A percentile compares a stretch with the other conserved stretches of the same genome.
Evolutionary conservation across 2,888 invertebrate species (phyloP).

Genomic region (Dicycla oo): DNA sequence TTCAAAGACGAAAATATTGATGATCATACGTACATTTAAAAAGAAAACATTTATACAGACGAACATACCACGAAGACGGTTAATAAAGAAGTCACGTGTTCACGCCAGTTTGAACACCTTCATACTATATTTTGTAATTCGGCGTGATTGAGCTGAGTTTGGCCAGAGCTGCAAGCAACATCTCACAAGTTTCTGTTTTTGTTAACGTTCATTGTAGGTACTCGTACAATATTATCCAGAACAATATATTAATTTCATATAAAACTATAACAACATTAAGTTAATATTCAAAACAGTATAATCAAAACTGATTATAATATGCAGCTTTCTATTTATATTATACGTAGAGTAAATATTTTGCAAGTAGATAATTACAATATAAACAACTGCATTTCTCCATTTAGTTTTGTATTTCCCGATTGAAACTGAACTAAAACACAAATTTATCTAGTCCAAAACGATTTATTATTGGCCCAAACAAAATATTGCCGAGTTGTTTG

Average conservation of each 20-base stretch:
- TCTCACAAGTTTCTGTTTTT: too few relatives aligned
- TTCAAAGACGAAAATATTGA: too few relatives aligned
- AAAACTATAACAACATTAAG: background rate
- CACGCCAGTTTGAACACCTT: too few relatives aligned
- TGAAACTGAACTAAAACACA: slow-evolving; percentile 16
- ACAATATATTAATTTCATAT: background rate
- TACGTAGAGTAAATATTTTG: too few relatives aligned
- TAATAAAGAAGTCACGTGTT: too few relatives aligned
- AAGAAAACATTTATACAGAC: too few relatives aligned
- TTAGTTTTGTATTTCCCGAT: background rate
- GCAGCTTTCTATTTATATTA: too few relatives aligned
- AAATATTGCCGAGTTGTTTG: slow-evolving; percentile 20
- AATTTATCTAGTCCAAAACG: background rate
- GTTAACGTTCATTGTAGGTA: background rate
- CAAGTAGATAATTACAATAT: background rate
- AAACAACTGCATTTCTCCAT: background rate
- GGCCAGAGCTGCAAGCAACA: too few relatives aligned
- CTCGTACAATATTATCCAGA: background rate
- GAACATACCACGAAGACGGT: too few relatives aligned
- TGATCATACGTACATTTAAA: too few relatives aligned
- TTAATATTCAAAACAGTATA: background rate
- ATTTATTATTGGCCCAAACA: slow-evolving; percentile 37
- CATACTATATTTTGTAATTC: too few relatives aligned
- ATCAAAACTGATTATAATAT: background rate
- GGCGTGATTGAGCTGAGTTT: too few relatives aligned